Base-by-base conservation (phyloP, 2,888 invertebrate genomes). In the Lysandra bellargus region DNA sequence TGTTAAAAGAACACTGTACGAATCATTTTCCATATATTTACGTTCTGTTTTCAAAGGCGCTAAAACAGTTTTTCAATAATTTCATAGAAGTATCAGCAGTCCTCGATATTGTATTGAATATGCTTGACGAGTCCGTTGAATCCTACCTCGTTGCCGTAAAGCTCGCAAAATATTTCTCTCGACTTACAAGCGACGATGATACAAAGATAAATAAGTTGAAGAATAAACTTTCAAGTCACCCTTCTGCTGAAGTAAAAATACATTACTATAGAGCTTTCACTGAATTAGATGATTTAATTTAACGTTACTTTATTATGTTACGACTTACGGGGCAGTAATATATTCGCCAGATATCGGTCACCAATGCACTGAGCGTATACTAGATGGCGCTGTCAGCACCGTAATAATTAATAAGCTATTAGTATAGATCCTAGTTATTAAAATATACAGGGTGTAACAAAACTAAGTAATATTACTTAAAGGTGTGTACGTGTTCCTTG, bases 201-300 rank as follows among this genome's bases (percentile, higher is more conserved):
- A 69, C 80, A 37, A 75, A 81, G 17, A 40, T 80, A 77, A 74
- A 82, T 64, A 79, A 81, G 73, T 79, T 88, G 40, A 82, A 81
- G 37, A 79, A 83, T 60, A 82, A 80, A 30, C 83, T 89, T 53
- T 64, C 80, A 57, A 80, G 82, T 37, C 86, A 90, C 79, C 85
- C 89, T 5, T 89, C 90, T 14, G 83, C 86, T n/a, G 92, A 92
- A 84, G 84, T 89, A 30, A 87, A 85, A 83, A 88, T 89, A 85
- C 89, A 89, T 83, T 88, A 84, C 79, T 84, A 69, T 33, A 17
- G 33, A 69, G 69, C 12, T 14, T 69, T 69, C 4, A 14, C 33
- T 5, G 69, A 33, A 14, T 69, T 69, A 5, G 5, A 30, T 30
- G 64, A 64, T 64, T 64, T 64, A 64, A 64, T 30, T 64, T 49